Percentiles rank a stretch among this genome's conserved stretches.
These are phyloP conservation scores for Melanitta fusca DNA, from an alignment of 2,797 vertebrate genomes.

Conservation along the genomic window DNA sequence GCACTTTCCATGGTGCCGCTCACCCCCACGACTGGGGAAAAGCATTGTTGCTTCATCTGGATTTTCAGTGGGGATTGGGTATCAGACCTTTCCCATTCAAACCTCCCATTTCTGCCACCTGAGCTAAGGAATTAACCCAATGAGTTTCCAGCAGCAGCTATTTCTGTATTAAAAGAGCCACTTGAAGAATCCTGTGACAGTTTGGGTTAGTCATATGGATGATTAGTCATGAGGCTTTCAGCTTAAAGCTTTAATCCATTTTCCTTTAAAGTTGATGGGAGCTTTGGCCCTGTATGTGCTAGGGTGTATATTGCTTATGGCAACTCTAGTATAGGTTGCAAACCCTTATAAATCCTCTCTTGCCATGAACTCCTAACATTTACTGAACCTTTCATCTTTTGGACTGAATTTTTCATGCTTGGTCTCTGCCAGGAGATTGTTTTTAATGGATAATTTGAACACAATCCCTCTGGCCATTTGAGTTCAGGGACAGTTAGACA, in stretches of 20 bases:
- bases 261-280: neutral
- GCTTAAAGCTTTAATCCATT: neutral
- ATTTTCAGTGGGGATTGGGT: neutral
- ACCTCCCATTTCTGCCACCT: neutral
- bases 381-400: conserved; percentile 28
- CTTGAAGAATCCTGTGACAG: neutral
- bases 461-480: neutral
- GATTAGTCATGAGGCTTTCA: neutral
- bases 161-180: neutral
- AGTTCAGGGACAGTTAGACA: neutral
- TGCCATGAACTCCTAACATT: conserved; percentile 2
- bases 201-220: neutral
- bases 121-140: neutral
- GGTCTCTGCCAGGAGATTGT: neutral
- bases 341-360: conserved; percentile 8
- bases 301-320: neutral
- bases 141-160: neutral
- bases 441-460: conserved; percentile 24
- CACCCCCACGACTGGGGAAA: fast-evolving
- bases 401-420: conserved; percentile 22
- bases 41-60: fast-evolving
- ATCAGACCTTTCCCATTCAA: neutral
- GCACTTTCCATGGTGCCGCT: neutral
- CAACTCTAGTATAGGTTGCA: neutral
- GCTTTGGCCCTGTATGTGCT: neutral